A percentile compares a stretch with the other conserved stretches of the same genome.
Conservation (phyloP, 1,140 invertebrate genomes). For the Choristoneura fumiferana region DNA sequence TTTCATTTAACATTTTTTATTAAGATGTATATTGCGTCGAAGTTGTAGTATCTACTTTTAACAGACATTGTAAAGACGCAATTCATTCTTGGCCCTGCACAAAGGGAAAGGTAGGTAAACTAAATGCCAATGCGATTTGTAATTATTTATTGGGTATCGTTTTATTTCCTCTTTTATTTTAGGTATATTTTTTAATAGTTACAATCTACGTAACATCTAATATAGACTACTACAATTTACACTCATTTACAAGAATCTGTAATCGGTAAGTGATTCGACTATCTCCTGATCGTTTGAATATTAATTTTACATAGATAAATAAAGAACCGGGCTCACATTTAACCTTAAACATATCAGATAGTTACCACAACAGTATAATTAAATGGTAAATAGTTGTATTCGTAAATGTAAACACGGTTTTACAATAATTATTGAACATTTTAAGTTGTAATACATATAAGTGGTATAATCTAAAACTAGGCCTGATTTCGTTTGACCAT, state of each 20-base stretch:
- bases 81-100: slow-evolving; percentile 6
- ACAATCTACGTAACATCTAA: slow-evolving; percentile 75
- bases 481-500: slow-evolving; percentile 31
- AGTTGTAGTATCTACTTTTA: too few species aligned
- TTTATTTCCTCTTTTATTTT: slow-evolving; percentile 54
- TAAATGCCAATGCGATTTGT: slow-evolving; percentile 44
- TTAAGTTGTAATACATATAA: not conserved
- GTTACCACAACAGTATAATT: not conserved
- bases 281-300: slow-evolving; percentile 30
- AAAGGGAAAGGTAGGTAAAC: slow-evolving; percentile 26
- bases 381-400: not conserved
- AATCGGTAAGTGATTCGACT: slow-evolving; percentile 50
- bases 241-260: slow-evolving; percentile 68
- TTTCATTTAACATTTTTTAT: too few species aligned
- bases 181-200: slow-evolving; percentile 62
- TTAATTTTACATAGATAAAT: slow-evolving; percentile 16
- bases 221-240: slow-evolving; percentile 71
- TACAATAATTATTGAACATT: not conserved
- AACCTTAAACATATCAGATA: slow-evolving; percentile 18
- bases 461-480: slow-evolving; percentile 26
- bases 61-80: not conserved
- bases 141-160: slow-evolving; percentile 62
- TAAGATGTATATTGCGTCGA: too few species aligned
- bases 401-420: not conserved
- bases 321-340: not conserved